Evolutionary conservation across 2,113 vertebrate species (phyloP).

Genomic region (Silurus glanis): DNA sequence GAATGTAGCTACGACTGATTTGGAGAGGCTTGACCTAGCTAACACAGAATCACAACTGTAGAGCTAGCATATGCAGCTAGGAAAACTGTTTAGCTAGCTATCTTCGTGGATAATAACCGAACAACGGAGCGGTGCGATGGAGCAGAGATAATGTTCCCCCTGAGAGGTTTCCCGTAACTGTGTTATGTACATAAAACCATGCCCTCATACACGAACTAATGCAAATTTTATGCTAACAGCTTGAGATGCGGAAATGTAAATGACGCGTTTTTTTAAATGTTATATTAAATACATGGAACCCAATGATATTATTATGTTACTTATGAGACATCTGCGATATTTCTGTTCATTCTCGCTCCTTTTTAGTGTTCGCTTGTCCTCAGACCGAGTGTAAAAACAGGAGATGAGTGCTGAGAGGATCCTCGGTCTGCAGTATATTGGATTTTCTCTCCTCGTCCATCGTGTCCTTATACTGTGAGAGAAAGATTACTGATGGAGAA

Average conservation of each 20-base stretch:
- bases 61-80: background rate
- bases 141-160: background rate
- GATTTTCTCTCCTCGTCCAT: constrained; percentile 47
- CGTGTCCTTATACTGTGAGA: constrained; percentile 70
- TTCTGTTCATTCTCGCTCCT: background rate
- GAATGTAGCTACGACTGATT: background rate
- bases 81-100: background rate
- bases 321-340: background rate
- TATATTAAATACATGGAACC: background rate
- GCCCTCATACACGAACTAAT: background rate
- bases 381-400: background rate
- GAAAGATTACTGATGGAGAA: constrained; percentile 75
- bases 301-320: background rate
- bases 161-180: background rate
- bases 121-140: background rate
- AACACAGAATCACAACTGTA: background rate
- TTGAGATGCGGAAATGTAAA: background rate
- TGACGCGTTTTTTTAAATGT: background rate
- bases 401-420: background rate
- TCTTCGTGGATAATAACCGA: background rate
- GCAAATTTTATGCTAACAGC: background rate
- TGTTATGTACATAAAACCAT: background rate
- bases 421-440: constrained; percentile 18
- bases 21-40: background rate
- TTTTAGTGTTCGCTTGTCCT: background rate